Conservation (phyloP, 2,797 vertebrate species). For the Hozukius guyotensis region DNA sequence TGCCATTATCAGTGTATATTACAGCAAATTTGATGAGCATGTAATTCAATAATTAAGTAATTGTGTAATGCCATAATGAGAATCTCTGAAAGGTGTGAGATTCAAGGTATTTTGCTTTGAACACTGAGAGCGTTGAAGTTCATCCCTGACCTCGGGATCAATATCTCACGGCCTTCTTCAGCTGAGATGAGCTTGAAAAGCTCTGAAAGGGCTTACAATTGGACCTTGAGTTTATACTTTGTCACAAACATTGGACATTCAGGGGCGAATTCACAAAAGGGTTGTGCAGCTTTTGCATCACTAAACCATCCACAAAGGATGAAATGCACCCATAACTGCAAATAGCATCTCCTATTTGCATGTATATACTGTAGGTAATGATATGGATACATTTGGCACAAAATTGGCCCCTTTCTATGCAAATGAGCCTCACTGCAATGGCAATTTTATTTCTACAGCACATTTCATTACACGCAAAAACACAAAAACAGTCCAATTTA, state of each 20-base stretch:
- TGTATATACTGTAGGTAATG: neutral
- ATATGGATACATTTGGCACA: neutral
- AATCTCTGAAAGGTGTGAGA: neutral
- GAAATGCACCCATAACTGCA: neutral
- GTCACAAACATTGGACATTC: no score
- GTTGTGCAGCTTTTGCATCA: neutral
- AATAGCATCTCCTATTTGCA: neutral
- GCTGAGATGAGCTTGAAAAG: neutral
- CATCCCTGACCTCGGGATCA: neutral
- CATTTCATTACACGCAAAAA: no score
- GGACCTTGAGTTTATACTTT: no score
- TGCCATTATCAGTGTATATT: neutral
- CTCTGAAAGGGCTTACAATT: neutral
- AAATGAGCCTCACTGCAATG: neutral
- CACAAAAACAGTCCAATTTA: neutral
- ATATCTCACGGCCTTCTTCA: neutral
- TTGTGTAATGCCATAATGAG: neutral
- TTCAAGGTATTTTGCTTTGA: neutral
- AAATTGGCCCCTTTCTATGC: neutral
- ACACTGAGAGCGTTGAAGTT: neutral
- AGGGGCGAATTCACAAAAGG: neutral
- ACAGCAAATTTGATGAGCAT: neutral
- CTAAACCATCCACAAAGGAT: neutral
- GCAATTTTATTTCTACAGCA: no score
- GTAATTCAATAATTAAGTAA: neutral